Conservation (phyloP, 2,113 vertebrate species). For the Talpa occidentalis region DNA sequence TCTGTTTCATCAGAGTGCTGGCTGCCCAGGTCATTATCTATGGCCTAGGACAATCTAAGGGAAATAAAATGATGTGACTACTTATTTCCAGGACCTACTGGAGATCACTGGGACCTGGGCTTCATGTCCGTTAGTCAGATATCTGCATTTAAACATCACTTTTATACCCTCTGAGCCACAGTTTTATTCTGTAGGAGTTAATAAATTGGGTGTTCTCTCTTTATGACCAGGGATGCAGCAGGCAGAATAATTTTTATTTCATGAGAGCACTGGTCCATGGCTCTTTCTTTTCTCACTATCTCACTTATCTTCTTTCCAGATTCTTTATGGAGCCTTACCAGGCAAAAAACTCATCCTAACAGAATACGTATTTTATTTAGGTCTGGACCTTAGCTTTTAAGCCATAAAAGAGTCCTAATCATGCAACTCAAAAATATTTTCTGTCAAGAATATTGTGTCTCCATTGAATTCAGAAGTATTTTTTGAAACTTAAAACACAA, state of each 20-base stretch:
- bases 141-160: neutral
- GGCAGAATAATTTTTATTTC: neutral
- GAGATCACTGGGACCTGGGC: neutral
- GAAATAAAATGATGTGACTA: neutral
- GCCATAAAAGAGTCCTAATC: neutral
- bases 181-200: neutral
- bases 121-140: neutral
- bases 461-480: neutral
- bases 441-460: neutral
- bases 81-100: neutral
- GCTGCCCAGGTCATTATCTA: neutral
- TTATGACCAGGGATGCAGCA: neutral
- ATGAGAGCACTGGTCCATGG: neutral
- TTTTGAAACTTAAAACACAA: neutral
- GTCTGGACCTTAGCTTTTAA: neutral
- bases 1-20: neutral
- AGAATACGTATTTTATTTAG: neutral
- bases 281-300: neutral
- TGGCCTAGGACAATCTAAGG: neutral
- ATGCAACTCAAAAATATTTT: neutral
- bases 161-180: neutral
- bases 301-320: neutral
- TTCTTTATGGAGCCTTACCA: neutral
- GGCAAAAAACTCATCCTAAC: neutral
- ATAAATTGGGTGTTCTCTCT: neutral